A percentile compares a stretch with the other conserved stretches of the same genome.
Evolutionary conservation across 2,797 vertebrate genomes (phyloP).

Genomic region (Phataginus tetradactyla): DNA sequence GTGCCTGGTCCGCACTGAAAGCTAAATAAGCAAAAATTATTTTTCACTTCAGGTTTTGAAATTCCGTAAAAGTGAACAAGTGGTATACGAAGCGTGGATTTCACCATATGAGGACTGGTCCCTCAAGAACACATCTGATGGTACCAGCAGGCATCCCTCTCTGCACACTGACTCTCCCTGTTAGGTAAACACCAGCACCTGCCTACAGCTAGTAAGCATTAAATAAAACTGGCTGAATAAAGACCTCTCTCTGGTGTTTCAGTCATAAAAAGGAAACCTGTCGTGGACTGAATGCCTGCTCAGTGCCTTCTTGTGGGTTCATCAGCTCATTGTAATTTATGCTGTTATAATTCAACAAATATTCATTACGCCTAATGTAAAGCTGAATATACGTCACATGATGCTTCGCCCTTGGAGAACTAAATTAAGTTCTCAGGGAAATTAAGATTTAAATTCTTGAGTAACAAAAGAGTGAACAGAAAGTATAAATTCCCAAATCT

Average conservation of each 20-base stretch:
- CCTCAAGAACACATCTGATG: background rate
- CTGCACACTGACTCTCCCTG: background rate
- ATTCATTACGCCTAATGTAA: background rate
- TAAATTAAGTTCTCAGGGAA: background rate
- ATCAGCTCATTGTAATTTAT: background rate
- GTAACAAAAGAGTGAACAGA: background rate
- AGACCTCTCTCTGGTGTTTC: background rate
- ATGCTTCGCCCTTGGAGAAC: background rate
- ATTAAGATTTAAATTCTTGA: background rate
- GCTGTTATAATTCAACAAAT: background rate
- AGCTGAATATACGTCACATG: background rate
- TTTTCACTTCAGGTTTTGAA: background rate
- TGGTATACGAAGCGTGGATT: background rate
- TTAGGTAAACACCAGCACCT: background rate
- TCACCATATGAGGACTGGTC: background rate
- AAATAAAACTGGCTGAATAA: background rate
- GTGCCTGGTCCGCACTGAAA: background rate
- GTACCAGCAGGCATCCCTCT: background rate
- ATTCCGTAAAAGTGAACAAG: background rate
- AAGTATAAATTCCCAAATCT: background rate
- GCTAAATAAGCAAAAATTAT: background rate
- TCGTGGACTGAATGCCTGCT: background rate
- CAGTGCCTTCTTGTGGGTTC: background rate
- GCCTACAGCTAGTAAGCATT: background rate
- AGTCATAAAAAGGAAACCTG: background rate